Base-by-base conservation (phyloP, 2,888 invertebrate species). In the Himalopsyche japonica region DNA sequence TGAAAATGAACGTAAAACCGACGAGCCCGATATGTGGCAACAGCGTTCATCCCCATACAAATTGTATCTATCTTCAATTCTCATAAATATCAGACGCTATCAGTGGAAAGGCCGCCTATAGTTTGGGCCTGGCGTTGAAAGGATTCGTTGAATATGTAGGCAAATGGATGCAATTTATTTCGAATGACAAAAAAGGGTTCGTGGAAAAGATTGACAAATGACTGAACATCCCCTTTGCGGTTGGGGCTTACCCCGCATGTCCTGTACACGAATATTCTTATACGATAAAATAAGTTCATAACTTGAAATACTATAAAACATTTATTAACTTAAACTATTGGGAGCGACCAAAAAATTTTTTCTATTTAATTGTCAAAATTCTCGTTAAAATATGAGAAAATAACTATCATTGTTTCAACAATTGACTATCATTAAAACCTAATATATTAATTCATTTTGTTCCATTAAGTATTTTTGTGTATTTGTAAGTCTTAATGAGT, bases 101-200 rank as follows among this genome's bases (percentile, higher is more conserved):
- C 86, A 84, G 49, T 37, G 82, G 77, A 70, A 64, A 80, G 81
- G 70, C 82, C 83, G 81, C 84, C 79, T 81, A 79, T 82, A 86
- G 86, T 86, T 86, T 86, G 80, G 79, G 82, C 77, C 43, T 84
- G 20, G 84, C 43, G 86, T 81, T 86, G 86, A 86, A 86, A 86
- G 84, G 86, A 86, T 82, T 82, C 86, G 84, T 84, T 84, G 86
- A 86, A 86, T 86, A 86, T 86, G 86, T 84, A 86, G 86, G 84
- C 84, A 86, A 86, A 86, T 86, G 86, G 84, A 81, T 83, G 86
- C 86, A 86, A 86, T 86, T 82, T 84, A 84, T 86, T 86, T 76
- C 83, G 81, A 85, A 83, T 80, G 86, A 86, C 86, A 84, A 86
- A 86, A 86, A 86, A 86, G 83, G 86, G 86, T 84, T 20, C 81